Evolutionary conservation across 2,888 invertebrate species (phyloP), one percentile per base, ranked within the genome.

Genomic region (Trypoxylon attenuatum): DNA sequence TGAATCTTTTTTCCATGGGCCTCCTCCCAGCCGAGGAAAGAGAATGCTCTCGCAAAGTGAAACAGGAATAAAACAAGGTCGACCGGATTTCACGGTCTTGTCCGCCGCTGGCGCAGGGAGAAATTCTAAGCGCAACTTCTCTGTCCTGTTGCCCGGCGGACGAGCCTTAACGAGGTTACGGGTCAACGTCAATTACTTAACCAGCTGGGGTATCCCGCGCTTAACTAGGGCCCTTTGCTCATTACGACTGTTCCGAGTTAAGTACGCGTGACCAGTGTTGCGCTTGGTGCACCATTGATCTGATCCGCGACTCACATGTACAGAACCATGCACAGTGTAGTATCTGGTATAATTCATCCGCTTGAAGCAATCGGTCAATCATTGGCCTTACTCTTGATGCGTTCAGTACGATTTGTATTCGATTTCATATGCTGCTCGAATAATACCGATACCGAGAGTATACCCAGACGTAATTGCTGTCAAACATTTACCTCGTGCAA

Each of bases 1-100:
- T 56, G 76, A 66, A 79, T 79, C 73, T 72, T 73, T 69, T 69
- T 75, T 69, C 62, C 49, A 27, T 8, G 42, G 15, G 23, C 46
- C 41, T 46, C 39, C 16, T 46, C 2, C 27, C 27, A 27, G 27
- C 13, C 33, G 10, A 33, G 23, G 51, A 42, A 41, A 27, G 21
- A 45, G 23, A 45, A 46, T 27, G 50, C 41, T 41, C 56, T 60
- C 52, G 23, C 21, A 33, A 43, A 33, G 41, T 42, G 62, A 53
- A 73, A 69, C 67, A 60, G 68, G 68, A 76, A 65, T 69, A 76
- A 73, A 73, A 71, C 57, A 64, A 56, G 33, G 13, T 13, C 47
- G 29, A 51, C 29, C 49, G 65, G 67, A 69, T 77, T 76, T 77
- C 69, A 76, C 58, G 77, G 67, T 74, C 69, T 71, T 76, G 74